Base-by-base conservation (phyloP, 2,797 vertebrate species). In the Sphaeramia orbicularis region DNA sequence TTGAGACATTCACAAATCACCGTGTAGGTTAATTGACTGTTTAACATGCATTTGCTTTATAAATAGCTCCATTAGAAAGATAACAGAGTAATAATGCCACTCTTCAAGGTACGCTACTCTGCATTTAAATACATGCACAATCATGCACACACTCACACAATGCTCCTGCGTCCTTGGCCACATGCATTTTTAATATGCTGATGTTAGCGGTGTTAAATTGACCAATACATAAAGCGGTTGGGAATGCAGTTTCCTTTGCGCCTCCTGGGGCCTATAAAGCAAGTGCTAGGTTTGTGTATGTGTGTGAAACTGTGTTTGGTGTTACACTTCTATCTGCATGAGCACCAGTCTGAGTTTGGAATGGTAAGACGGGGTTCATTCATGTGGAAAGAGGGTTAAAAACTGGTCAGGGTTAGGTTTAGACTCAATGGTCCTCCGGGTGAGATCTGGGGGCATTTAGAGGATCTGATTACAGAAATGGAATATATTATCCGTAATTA, bases 171-270 rank as follows among this genome's bases (percentile, higher is more conserved):
- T 81, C 78, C 86, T 86, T 66, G 70, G 66, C 42, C 49, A 7
- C 79, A 81, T 88, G 83, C 74, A 87, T 90, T 86, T 89, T 89
- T 87, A 89, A 89, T 85, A 67, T 78, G 89, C 84, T 87, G 83
- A 86, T 83, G 88, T 83, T 76, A 78, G 88, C 71, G 1, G 58
- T 76, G 86, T 81, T 86, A 86, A 90, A 90, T 88, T 87, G 87
- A 88, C 86, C 89, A 74, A 56, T 71, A 65, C 73, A 81, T 84
- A 80, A 89, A 89, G 74, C 41, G 32, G 57, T 82, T 71, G 71
- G 83, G 72, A 78, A 82, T 66, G 80, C 84, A 85, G 83, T 78
- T 84, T 88, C 77, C 74, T 79, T 73, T 21, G 61, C 0, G 41
- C 71, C 86, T 83, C 68, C 37, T 43, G 70, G 76, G 81, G 54